Evolutionary conservation across 1,140 invertebrate genomes (phyloP).

Genomic region (Battus philenor): DNA sequence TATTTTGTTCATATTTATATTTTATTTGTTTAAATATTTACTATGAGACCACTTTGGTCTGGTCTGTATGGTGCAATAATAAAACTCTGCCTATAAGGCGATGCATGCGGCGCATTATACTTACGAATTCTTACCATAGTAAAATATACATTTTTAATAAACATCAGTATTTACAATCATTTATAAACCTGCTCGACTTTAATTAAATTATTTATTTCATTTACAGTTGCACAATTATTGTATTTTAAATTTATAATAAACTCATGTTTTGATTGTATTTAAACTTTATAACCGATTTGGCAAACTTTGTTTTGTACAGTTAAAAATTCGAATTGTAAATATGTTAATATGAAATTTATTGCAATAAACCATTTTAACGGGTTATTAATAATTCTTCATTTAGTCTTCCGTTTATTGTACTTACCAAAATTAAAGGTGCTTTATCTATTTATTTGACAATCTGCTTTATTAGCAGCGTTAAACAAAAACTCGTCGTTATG

Average conservation of each 20-base stretch:
- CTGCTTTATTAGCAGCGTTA: constrained; percentile 34
- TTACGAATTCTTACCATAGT: constrained; percentile 12
- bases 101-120: constrained; percentile 5
- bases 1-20: constrained; percentile 69
- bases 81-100: constrained; percentile 5
- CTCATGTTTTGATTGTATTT: too few relatives aligned
- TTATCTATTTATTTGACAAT: constrained; percentile 38
- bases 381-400: constrained; percentile 42
- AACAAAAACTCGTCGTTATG: constrained; percentile 61
- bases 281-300: too few relatives aligned
- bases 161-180: background rate
- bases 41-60: too few relatives aligned
- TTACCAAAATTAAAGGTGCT: constrained; percentile 62
- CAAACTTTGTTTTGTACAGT: too few relatives aligned
- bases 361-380: constrained; percentile 50
- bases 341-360: constrained; percentile 33
- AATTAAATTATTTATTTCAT: too few relatives aligned
- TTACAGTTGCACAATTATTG: too few relatives aligned
- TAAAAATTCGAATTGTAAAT: too few relatives aligned
- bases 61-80: too few relatives aligned
- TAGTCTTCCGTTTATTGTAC: constrained; percentile 71
- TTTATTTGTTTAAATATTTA: constrained; percentile 71
- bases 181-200: too few relatives aligned
- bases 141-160: constrained; percentile 14
- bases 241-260: too few relatives aligned